Conservation (phyloP, 2,888 invertebrate species). For the Pandemis corylana region DNA sequence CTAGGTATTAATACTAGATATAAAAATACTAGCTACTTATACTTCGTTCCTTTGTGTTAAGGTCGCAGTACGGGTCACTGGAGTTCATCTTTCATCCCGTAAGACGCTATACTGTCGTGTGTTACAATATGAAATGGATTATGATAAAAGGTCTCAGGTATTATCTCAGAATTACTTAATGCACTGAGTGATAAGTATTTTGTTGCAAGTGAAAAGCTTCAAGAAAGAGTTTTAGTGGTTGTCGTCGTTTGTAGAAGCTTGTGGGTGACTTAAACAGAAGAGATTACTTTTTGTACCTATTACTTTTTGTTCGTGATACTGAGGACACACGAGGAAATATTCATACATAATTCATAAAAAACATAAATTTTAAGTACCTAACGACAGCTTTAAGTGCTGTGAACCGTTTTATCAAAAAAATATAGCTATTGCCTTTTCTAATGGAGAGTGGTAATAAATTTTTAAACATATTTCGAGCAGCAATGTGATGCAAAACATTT, state of each 20-base stretch:
- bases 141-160: conserved; percentile 2
- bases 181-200: neutral
- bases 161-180: neutral
- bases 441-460: too few species aligned
- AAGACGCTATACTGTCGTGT: conserved; percentile 11
- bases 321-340: too few species aligned
- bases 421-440: too few species aligned
- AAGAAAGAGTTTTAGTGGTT: neutral
- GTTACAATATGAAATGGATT: conserved; percentile 15
- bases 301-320: too few species aligned
- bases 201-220: neutral
- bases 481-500: too few species aligned
- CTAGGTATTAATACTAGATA: conserved; percentile 2
- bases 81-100: conserved; percentile 22
- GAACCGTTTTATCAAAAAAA: too few species aligned
- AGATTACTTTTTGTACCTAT: too few species aligned
- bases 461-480: too few species aligned
- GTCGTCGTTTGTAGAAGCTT: neutral
- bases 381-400: too few species aligned
- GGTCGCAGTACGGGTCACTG: neutral
- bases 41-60: neutral
- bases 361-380: too few species aligned
- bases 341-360: too few species aligned
- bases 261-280: neutral
- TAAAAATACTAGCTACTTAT: too few species aligned